A percentile compares a stretch with the other conserved stretches of the same genome.
phyloP scores from a whole-genome alignment of 2,888 invertebrate genomes.

The Plutella xylostella region DNA sequence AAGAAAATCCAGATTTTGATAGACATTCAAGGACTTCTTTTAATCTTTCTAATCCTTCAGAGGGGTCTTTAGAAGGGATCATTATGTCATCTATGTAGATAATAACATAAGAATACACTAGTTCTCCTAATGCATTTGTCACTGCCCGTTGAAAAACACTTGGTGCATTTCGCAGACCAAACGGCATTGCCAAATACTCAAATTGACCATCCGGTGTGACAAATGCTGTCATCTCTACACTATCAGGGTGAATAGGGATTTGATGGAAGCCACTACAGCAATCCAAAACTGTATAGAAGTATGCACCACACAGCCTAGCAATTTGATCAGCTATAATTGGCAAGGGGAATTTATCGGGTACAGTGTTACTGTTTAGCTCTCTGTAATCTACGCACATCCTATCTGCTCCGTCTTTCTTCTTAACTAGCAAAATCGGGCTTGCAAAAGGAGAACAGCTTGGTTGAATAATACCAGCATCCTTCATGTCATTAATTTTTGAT shows the following conservation, averaged over 20 bases:
- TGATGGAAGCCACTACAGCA: constrained; percentile 15
- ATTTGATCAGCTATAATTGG: constrained; percentile 12
- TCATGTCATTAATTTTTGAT: constrained; percentile 6
- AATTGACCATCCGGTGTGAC: constrained; percentile 14
- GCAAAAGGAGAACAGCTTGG: constrained; percentile 10
- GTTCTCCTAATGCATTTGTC: constrained; percentile 11
- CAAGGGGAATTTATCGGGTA: constrained; percentile 8
- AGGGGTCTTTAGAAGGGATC: neutral
- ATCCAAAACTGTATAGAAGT: constrained; percentile 12
- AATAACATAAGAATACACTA: constrained; percentile 1
- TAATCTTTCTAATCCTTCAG: constrained; percentile 4
- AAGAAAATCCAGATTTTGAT: constrained; percentile 2
- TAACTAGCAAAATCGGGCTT: constrained; percentile 9
- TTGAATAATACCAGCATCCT: constrained; percentile 6
- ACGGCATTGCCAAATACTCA: constrained; percentile 16
- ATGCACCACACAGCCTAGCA: constrained; percentile 7
- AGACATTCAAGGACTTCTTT: neutral
- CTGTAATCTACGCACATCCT: constrained; percentile 10
- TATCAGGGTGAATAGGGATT: constrained; percentile 9
- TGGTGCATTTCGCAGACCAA: constrained; percentile 14
- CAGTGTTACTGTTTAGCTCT: constrained; percentile 11
- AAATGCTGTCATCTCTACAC: constrained; percentile 16
- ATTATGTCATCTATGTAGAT: constrained; percentile 4
- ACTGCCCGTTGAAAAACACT: constrained; percentile 16
- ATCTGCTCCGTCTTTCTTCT: constrained; percentile 9